Conservation (phyloP, 2,797 vertebrate species). For the Adelosebastes latens region DNA sequence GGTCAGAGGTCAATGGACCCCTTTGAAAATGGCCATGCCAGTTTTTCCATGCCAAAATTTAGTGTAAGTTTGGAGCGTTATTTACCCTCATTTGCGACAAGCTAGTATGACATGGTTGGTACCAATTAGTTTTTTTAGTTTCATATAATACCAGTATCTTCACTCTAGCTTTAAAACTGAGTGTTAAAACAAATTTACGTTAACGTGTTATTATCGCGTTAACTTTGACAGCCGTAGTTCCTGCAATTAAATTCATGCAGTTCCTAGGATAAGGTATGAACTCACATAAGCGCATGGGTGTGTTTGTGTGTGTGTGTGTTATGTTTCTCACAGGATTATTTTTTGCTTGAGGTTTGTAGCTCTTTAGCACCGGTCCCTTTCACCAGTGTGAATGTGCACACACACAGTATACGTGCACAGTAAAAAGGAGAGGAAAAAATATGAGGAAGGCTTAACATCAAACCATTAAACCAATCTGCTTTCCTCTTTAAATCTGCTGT, state of each 20-base stretch:
- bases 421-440: constrained; percentile 13
- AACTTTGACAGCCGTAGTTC: too few relatives aligned
- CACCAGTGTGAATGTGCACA: not conserved
- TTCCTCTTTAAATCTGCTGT: constrained; percentile 55
- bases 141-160: too few relatives aligned
- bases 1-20: too few relatives aligned
- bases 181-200: too few relatives aligned
- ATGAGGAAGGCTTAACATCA: constrained; percentile 49
- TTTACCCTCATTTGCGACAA: too few relatives aligned
- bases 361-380: not conserved
- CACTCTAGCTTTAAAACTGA: too few relatives aligned
- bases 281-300: not conserved
- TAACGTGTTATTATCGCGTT: too few relatives aligned
- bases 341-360: constrained; percentile 27
- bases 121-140: too few relatives aligned
- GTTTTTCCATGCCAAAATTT: too few relatives aligned
- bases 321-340: constrained; percentile 27
- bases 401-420: not conserved
- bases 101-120: too few relatives aligned
- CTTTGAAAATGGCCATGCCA: too few relatives aligned
- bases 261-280: not conserved
- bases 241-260: constrained; percentile 3
- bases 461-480: constrained; percentile 62
- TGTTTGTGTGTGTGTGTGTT: not conserved
- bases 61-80: too few relatives aligned